These are phyloP conservation scores for Salvelinus namaycush DNA, from an alignment of 2,113 vertebrate genomes.

Conservation along the genomic window DNA sequence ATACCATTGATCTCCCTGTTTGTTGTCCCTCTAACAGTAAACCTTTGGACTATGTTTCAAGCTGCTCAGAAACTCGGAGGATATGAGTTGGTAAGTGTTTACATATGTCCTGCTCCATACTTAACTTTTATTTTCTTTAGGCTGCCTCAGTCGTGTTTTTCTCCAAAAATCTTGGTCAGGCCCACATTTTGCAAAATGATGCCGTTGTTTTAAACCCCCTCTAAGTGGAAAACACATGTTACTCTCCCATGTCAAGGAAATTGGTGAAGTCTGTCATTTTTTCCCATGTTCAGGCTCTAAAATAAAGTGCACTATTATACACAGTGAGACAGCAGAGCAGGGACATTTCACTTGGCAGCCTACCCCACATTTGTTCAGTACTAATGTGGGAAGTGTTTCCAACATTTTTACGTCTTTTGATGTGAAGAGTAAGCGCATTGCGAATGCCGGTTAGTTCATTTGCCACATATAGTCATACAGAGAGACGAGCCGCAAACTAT, in stretches of 20 bases:
- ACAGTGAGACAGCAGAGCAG: conserved; percentile 82
- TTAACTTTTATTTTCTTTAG: conserved; percentile 34
- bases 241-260: conserved; percentile 88
- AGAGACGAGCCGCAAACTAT: conserved; percentile 64
- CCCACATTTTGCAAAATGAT: conserved; percentile 88
- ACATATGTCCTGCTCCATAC: conserved; percentile 63
- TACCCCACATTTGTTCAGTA: conserved; percentile 87
- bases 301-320: conserved; percentile 81
- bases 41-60: conserved; percentile 99
- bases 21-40: conserved; percentile 98
- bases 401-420: conserved; percentile 76
- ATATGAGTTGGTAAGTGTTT: conserved; percentile 99
- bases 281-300: conserved; percentile 84
- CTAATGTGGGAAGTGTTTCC: conserved; percentile 84
- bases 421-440: conserved; percentile 80
- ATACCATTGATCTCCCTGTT: conserved; percentile 88
- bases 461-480: conserved; percentile 55
- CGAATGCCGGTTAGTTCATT: conserved; percentile 77
- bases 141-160: conserved; percentile 51
- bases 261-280: conserved; percentile 91
- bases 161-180: conserved; percentile 78
- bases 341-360: conserved; percentile 86
- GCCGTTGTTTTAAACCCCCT: conserved; percentile 85
- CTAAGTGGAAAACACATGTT: conserved; percentile 95
- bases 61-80: conserved; percentile 99